Conservation (phyloP, 2,797 vertebrate genomes). For the Phyllotis vaccarum region DNA sequence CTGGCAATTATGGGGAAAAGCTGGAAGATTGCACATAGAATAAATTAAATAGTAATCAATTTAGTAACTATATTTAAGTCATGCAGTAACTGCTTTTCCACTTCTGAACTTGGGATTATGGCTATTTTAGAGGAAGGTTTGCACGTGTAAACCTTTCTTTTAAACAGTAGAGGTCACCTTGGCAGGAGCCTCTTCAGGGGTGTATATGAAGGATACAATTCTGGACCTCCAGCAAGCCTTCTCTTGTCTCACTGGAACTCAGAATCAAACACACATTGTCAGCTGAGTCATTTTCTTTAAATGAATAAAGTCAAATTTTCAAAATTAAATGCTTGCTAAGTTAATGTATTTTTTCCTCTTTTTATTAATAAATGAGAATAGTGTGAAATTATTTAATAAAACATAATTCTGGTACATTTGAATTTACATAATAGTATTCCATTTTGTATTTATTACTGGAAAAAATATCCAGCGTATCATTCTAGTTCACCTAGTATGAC, state of each 20-base stretch:
- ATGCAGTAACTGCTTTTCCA: constrained; percentile 83
- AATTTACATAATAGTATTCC: constrained; percentile 48
- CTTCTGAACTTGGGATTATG: constrained; percentile 87
- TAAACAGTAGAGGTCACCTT: constrained; percentile 91
- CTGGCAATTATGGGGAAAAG: constrained; percentile 85
- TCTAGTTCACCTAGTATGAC: not conserved
- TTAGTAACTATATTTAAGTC: constrained; percentile 87
- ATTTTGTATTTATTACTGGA: constrained; percentile 54
- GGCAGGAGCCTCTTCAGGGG: constrained; percentile 86
- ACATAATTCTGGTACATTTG: constrained; percentile 12
- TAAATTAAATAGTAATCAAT: constrained; percentile 87
- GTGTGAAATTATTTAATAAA: constrained; percentile 58
- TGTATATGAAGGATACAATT: constrained; percentile 74
- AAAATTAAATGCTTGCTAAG: constrained; percentile 62
- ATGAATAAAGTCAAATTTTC: constrained; percentile 62
- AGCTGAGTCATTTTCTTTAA: constrained; percentile 29
- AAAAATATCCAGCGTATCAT: constrained; percentile 41
- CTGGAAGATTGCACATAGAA: constrained; percentile 77
- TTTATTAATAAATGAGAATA: constrained; percentile 31
- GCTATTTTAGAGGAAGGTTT: constrained; percentile 84
- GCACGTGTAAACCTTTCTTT: constrained; percentile 88
- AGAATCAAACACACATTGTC: constrained; percentile 64
- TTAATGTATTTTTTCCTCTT: not conserved
- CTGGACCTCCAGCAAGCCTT: constrained; percentile 78
- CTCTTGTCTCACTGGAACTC: constrained; percentile 80